Evolutionary conservation across 2,888 invertebrate species (phyloP).

Genomic region (Philonicus albiceps): DNA sequence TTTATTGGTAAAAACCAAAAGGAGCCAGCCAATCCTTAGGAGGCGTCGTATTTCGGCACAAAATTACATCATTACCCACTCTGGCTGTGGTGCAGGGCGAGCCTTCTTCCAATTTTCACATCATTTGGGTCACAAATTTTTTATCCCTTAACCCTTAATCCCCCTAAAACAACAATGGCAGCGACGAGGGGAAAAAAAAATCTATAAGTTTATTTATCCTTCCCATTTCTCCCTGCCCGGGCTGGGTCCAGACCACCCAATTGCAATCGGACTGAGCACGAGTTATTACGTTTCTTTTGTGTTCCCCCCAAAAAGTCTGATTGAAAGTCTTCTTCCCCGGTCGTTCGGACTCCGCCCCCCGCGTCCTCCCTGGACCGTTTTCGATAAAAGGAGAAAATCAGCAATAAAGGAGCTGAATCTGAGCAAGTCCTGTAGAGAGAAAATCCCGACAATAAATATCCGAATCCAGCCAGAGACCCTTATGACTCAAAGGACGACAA

Average conservation of each 20-base stretch:
- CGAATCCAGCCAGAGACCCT: not conserved
- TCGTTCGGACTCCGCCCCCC: not conserved
- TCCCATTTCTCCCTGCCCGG: not conserved
- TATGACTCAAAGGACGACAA: not conserved
- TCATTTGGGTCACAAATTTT: slow-evolving; percentile 19
- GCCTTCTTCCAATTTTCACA: not conserved
- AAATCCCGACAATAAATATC: slow-evolving; percentile 21
- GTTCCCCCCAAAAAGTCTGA: slow-evolving; percentile 5
- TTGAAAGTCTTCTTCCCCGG: slow-evolving; percentile 1
- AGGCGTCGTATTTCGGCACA: not conserved
- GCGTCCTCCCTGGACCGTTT: not conserved
- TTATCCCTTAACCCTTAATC: slow-evolving; percentile 9
- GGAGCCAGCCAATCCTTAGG: not conserved
- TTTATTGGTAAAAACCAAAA: not conserved
- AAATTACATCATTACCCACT: not conserved
- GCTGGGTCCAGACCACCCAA: not conserved
- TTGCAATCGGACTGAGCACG: not conserved
- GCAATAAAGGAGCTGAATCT: slow-evolving; percentile 9
- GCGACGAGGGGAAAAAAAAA: not conserved
- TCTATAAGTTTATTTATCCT: slow-evolving; percentile 18
- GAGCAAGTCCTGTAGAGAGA: not conserved
- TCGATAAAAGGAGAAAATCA: not conserved
- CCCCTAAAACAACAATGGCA: slow-evolving; percentile 19
- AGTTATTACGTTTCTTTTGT: slow-evolving; percentile 24
- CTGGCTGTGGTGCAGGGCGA: not conserved